phyloP scores from a whole-genome alignment of 2,113 vertebrate species.

The Carettochelys insculpta region DNA sequence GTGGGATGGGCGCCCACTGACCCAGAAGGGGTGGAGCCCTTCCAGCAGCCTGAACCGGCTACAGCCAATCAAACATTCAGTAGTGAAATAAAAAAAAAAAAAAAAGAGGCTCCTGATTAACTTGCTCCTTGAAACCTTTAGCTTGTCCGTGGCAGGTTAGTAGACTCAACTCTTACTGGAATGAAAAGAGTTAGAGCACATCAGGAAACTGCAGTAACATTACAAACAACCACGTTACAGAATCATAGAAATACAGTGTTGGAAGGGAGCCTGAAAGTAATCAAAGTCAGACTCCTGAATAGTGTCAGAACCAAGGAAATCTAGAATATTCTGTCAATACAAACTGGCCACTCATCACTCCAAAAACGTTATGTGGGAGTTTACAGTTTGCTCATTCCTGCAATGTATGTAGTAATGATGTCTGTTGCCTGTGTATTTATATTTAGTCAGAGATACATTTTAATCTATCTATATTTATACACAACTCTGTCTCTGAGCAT shows the following conservation, averaged over 20 bases:
- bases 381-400: not conserved
- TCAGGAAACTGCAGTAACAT: not conserved
- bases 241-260: not conserved
- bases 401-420: not conserved
- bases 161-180: not conserved
- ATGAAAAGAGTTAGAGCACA: not conserved
- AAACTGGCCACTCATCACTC: constrained; percentile 21
- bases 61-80: not conserved
- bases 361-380: not conserved
- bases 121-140: not conserved
- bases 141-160: not conserved
- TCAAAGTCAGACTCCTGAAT: not conserved
- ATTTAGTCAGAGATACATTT: not conserved
- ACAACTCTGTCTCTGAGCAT: not conserved
- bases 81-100: constrained; percentile 10
- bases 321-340: not conserved
- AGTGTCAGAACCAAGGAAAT: not conserved
- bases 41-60: too few relatives aligned
- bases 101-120: not conserved
- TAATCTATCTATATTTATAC: not conserved
- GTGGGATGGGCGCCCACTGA: too few relatives aligned
- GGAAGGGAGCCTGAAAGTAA: not conserved
- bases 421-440: not conserved
- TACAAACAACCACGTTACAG: rapidly evolving
- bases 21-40: too few relatives aligned